Evolutionary conservation across 2,113 vertebrate species (phyloP).

Genomic region (Conger conger): DNA sequence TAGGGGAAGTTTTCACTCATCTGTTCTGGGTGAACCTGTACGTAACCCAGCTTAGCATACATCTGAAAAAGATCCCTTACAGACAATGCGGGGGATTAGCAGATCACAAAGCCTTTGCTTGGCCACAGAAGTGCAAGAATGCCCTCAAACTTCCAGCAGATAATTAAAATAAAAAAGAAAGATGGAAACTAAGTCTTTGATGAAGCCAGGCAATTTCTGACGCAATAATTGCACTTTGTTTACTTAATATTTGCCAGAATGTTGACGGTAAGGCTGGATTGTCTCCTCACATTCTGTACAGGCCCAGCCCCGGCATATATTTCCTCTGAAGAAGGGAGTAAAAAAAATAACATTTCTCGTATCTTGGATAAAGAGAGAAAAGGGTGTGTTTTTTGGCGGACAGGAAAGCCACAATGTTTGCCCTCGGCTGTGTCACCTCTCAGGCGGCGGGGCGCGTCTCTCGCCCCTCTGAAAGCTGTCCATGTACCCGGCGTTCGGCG

Average conservation of each 20-base stretch:
- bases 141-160: conserved; percentile 33
- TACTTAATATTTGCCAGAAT: not conserved
- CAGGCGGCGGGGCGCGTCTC: not conserved
- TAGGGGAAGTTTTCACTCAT: conserved; percentile 59
- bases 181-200: not conserved
- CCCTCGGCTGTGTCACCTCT: not conserved
- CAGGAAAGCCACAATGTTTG: not conserved
- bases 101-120: conserved; percentile 31
- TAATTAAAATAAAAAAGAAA: conserved; percentile 21
- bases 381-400: not conserved
- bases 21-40: conserved; percentile 59
- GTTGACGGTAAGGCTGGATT: not conserved
- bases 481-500: conserved; percentile 32
- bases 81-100: conserved; percentile 53
- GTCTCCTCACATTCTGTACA: not conserved
- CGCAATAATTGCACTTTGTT: not conserved
- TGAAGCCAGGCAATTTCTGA: not conserved
- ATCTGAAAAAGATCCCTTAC: conserved; percentile 62
- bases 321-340: not conserved
- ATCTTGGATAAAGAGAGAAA: not conserved
- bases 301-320: not conserved
- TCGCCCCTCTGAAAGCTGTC: not conserved
- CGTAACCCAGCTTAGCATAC: conserved; percentile 56
- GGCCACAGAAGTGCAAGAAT: conserved; percentile 35
- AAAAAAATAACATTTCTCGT: not conserved